phyloP scores from a whole-genome alignment of 2,113 vertebrate genomes.

The Orthonyx spaldingii region DNA sequence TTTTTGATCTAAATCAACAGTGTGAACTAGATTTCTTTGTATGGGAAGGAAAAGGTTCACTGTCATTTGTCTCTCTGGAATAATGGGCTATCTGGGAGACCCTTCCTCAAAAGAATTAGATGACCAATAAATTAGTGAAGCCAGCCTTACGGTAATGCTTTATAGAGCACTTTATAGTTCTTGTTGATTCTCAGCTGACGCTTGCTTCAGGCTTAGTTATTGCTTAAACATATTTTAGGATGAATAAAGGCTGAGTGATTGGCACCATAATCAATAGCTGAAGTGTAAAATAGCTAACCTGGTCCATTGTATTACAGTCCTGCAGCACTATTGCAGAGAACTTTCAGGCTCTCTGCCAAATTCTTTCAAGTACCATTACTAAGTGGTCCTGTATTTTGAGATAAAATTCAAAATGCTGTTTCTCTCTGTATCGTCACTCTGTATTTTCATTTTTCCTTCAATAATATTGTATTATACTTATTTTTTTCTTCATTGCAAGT shows the following conservation, averaged over 20 bases:
- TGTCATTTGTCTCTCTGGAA: not conserved
- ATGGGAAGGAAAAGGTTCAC: not conserved
- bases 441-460: not conserved
- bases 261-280: not conserved
- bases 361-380: not conserved
- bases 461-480: not conserved
- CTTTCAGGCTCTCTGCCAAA: not conserved
- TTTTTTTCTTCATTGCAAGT: not conserved
- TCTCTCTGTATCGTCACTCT: not conserved
- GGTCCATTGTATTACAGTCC: not conserved
- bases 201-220: not conserved
- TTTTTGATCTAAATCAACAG: not conserved
- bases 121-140: not conserved
- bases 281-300: not conserved
- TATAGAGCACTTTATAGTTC: not conserved
- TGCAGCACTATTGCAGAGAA: not conserved
- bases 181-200: not conserved
- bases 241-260: not conserved
- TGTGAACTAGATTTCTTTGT: not conserved
- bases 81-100: not conserved
- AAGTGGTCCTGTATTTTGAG: not conserved
- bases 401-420: not conserved
- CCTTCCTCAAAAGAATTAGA: not conserved
- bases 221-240: not conserved
- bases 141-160: not conserved